These are phyloP conservation scores for Orientallactaga sibirica DNA, from an alignment of 2,797 vertebrate genomes.

Conservation along the genomic window DNA sequence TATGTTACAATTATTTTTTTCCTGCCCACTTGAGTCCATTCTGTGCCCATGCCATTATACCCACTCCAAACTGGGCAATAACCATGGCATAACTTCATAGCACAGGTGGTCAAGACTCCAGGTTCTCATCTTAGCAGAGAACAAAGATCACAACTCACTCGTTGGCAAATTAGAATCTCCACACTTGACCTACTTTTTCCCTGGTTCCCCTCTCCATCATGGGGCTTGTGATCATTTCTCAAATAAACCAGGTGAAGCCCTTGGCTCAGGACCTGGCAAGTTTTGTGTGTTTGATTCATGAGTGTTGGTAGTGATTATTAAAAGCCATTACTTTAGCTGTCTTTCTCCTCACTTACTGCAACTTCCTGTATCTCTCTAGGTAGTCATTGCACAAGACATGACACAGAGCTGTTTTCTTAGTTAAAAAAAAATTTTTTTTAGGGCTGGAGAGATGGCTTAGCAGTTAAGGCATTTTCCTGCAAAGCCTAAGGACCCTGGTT, in stretches of 20 bases:
- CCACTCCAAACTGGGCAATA: not conserved
- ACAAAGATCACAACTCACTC: not conserved
- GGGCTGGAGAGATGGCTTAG: too few species aligned
- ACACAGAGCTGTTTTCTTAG: too few species aligned
- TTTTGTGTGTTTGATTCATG: not conserved
- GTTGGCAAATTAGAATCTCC: not conserved
- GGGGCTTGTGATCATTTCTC: not conserved
- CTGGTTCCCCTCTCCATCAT: not conserved
- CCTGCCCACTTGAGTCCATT: not conserved
- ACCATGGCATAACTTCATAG: not conserved
- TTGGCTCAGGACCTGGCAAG: not conserved
- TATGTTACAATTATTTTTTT: not conserved
- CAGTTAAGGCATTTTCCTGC: too few species aligned
- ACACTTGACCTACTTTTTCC: not conserved
- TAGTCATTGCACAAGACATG: not conserved
- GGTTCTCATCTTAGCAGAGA: not conserved
- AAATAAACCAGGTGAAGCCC: not conserved
- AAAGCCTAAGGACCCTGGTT: too few species aligned
- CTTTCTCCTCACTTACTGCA: not conserved
- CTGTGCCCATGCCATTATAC: not conserved
- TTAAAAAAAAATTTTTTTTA: too few species aligned
- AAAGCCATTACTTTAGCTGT: not conserved
- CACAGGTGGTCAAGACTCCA: not conserved
- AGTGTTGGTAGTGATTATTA: not conserved
- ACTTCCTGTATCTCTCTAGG: not conserved